Conservation (phyloP, 2,888 invertebrate genomes). For the Tetragonisca angustula region DNA sequence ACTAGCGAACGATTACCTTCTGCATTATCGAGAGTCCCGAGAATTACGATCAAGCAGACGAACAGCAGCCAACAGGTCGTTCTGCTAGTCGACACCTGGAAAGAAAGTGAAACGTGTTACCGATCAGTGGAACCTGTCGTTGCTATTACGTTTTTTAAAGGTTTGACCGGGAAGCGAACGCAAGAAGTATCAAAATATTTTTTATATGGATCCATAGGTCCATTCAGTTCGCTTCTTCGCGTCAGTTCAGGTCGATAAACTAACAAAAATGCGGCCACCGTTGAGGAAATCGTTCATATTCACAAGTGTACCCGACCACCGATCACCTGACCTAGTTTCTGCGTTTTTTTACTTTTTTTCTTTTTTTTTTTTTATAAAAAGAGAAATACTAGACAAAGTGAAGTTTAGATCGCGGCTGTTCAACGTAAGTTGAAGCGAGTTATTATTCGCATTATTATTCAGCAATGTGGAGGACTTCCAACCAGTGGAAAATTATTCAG, state of each 20-base stretch:
- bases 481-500: not conserved
- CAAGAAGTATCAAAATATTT: not conserved
- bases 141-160: slow-evolving; percentile 16
- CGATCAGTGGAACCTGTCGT: slow-evolving; percentile 15
- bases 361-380: not conserved
- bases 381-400: too few species aligned
- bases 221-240: slow-evolving; percentile 4
- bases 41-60: slow-evolving; percentile 76
- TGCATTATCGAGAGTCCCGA: slow-evolving; percentile 76
- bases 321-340: not conserved
- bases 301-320: not conserved
- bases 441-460: not conserved
- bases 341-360: not conserved
- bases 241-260: slow-evolving; percentile 12
- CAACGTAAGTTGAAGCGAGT: not conserved
- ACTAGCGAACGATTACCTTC: slow-evolving; percentile 75
- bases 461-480: not conserved
- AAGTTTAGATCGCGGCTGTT: not conserved
- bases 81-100: slow-evolving; percentile 77
- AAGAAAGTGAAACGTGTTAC: slow-evolving; percentile 46
- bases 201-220: not conserved
- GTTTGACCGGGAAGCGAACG: not conserved
- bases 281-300: slow-evolving; percentile 10
- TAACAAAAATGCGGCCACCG: slow-evolving; percentile 18
- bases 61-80: slow-evolving; percentile 72